Conservation (phyloP, 1,140 invertebrate genomes). For the Leptopilina boulardi region DNA sequence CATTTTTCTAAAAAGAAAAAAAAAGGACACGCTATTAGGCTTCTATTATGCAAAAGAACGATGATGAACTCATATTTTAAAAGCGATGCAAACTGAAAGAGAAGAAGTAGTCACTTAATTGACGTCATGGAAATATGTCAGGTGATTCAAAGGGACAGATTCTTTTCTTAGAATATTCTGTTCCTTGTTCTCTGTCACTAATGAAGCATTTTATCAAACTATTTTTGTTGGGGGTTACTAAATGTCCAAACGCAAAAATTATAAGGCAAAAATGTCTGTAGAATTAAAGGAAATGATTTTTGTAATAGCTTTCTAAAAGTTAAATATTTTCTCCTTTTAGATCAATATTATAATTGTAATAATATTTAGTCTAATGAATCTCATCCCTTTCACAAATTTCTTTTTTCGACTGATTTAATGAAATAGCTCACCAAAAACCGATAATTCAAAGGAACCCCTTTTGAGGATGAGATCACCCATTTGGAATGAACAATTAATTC, state of each 20-base stretch:
- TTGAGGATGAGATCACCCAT: not conserved
- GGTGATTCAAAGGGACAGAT: not conserved
- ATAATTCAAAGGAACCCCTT: not conserved
- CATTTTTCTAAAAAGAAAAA: not conserved
- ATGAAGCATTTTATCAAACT: constrained; percentile 5
- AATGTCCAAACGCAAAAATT: too few relatives aligned
- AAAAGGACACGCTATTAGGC: not conserved
- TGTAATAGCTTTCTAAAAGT: too few relatives aligned
- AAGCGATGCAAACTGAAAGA: not conserved
- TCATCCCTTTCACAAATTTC: too few relatives aligned
- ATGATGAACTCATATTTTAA: constrained; percentile 9
- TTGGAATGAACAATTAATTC: constrained; percentile 5
- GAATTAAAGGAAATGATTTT: too few relatives aligned
- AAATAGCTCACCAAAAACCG: not conserved
- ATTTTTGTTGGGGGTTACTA: too few relatives aligned
- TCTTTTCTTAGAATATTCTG: not conserved
- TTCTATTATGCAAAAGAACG: constrained; percentile 18
- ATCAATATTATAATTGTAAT: too few relatives aligned
- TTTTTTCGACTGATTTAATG: not conserved
- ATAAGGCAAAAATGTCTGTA: too few relatives aligned
- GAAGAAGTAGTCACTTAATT: not conserved
- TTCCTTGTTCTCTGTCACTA: not conserved
- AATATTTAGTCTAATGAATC: not conserved
- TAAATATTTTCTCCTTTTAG: too few relatives aligned
- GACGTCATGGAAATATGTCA: not conserved